A percentile compares a stretch with the other conserved stretches of the same genome.
Evolutionary conservation across 2,113 vertebrate species (phyloP).

Genomic region (Corapipo altera): DNA sequence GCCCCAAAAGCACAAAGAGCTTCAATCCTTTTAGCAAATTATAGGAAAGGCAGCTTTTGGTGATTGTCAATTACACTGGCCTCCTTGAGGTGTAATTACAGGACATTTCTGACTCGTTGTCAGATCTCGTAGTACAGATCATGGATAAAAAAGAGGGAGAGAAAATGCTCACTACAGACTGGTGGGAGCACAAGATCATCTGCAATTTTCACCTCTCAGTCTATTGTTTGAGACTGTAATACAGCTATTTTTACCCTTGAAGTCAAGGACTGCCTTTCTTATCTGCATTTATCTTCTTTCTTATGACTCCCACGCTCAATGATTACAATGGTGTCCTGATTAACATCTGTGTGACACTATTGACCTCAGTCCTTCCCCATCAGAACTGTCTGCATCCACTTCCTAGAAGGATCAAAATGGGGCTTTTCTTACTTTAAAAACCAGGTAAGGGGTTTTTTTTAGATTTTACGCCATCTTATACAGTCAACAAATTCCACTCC

Average conservation of each 20-base stretch:
- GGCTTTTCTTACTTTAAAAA: neutral
- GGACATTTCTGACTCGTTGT: neutral
- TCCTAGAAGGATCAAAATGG: neutral
- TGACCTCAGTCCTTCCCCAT: neutral
- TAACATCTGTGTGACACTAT: neutral
- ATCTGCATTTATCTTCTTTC: neutral
- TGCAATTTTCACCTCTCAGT: neutral
- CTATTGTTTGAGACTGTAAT: neutral
- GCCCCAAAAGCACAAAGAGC: neutral
- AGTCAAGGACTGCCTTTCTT: neutral
- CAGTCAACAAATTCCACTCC: neutral
- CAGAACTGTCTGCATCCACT: neutral
- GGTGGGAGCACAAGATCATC: neutral
- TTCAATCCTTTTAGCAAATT: constrained; percentile 10
- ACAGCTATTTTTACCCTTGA: neutral
- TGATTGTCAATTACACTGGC: neutral
- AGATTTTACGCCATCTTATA: neutral
- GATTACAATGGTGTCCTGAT: neutral
- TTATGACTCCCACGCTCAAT: neutral
- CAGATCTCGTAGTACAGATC: neutral
- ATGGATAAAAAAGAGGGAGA: neutral
- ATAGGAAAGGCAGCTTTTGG: neutral
- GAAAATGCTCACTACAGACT: neutral
- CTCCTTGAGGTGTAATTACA: constrained; percentile 11
- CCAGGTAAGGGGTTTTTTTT: neutral